phyloP scores from a whole-genome alignment of 1,140 invertebrate genomes.

The Spodoptera frugiperda region DNA sequence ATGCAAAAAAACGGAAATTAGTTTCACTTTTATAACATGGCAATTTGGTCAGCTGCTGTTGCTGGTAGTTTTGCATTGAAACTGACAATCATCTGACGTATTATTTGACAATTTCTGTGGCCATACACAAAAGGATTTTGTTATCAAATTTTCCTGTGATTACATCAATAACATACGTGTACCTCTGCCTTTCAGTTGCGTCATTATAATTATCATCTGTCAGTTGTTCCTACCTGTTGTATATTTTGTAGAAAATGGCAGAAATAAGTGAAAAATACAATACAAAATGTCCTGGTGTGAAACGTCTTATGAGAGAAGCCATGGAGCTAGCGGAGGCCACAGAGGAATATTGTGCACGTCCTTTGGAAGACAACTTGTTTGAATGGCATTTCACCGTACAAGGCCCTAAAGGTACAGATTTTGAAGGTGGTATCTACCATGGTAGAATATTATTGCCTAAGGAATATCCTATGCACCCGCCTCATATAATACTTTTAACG shows the following conservation, averaged over 20 bases:
- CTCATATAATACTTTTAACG: slow-evolving; percentile 97
- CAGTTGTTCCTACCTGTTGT: slow-evolving; percentile 38
- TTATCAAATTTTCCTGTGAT: slow-evolving; percentile 49
- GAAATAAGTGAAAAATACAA: slow-evolving; percentile 82
- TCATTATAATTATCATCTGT: slow-evolving; percentile 50
- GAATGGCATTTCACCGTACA: slow-evolving; percentile 99
- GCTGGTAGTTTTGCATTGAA: neutral
- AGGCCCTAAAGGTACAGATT: slow-evolving; percentile 95
- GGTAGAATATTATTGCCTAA: slow-evolving; percentile 95
- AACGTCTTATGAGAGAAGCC: slow-evolving; percentile 97
- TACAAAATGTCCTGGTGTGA: slow-evolving; percentile 91
- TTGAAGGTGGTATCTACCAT: slow-evolving; percentile 96
- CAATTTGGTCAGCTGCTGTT: slow-evolving; percentile 1
- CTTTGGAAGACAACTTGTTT: slow-evolving; percentile 98
- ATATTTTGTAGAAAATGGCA: slow-evolving; percentile 62
- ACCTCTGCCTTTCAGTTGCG: slow-evolving; percentile 50
- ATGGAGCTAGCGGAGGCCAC: slow-evolving; percentile 94
- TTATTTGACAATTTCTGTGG: slow-evolving; percentile 18
- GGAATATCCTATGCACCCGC: slow-evolving; percentile 99
- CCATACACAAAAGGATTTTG: slow-evolving; percentile 41
- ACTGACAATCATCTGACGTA: slow-evolving; percentile 39
- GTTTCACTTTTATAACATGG: neutral
- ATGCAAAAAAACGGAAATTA: neutral
- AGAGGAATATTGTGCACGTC: slow-evolving; percentile 96
- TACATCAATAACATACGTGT: slow-evolving; percentile 51